A percentile compares a stretch with the other conserved stretches of the same genome.
These are phyloP conservation scores for Momotus momota DNA, from an alignment of 2,797 vertebrate genomes.

Conservation along the genomic window DNA sequence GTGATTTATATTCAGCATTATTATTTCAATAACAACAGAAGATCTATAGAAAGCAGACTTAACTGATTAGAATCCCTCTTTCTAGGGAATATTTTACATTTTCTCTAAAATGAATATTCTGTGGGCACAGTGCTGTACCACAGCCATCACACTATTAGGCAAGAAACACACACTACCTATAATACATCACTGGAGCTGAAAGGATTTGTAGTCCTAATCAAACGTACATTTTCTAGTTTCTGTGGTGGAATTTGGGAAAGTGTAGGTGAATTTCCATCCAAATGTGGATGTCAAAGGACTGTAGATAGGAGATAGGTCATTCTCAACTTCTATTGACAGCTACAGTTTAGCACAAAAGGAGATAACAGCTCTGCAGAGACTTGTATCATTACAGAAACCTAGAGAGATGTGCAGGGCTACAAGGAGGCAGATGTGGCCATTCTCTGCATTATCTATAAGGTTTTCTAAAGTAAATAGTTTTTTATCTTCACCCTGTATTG, in stretches of 20 bases:
- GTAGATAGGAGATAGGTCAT: background rate
- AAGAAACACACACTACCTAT: background rate
- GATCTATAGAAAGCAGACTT: background rate
- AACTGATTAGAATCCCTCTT: background rate
- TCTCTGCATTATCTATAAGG: background rate
- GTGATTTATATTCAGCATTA: background rate
- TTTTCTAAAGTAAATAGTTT: background rate
- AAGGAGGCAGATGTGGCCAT: background rate
- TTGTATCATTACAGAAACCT: background rate
- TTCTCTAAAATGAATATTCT: background rate
- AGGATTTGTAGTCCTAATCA: background rate
- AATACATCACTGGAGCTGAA: background rate
- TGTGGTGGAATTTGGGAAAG: background rate
- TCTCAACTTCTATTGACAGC: background rate
- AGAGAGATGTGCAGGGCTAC: background rate
- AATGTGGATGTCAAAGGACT: background rate
- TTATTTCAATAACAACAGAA: background rate
- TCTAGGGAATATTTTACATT: background rate
- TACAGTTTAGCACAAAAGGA: background rate
- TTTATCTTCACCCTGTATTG: no score
- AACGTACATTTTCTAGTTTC: background rate
- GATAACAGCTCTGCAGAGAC: background rate
- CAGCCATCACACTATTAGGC: background rate
- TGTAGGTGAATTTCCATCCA: background rate
- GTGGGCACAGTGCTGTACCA: rapidly evolving